A percentile compares a stretch with the other conserved stretches of the same genome.
Conservation (phyloP, 1,140 invertebrate genomes). For the Rhopalosiphum padi region DNA sequence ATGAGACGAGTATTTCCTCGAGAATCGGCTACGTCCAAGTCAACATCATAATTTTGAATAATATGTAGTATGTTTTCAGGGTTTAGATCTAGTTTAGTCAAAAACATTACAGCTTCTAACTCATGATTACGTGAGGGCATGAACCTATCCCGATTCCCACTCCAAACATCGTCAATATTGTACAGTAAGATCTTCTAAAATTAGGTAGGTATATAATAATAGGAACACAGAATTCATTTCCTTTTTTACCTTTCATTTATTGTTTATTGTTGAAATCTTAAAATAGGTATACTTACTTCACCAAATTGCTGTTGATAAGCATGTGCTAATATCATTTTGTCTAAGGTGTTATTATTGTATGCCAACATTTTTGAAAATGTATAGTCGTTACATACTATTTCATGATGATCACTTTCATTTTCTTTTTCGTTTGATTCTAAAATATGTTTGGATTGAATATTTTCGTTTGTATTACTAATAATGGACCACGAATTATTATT, state of each 20-base stretch:
- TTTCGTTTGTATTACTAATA: background rate
- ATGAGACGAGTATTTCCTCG: conserved; percentile 45
- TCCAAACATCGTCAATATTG: conserved; percentile 17
- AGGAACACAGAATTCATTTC: background rate
- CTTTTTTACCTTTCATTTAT: background rate
- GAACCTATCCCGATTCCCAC: background rate
- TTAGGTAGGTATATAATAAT: background rate
- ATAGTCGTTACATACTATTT: background rate
- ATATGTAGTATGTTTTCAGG: background rate
- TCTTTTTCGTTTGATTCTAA: background rate
- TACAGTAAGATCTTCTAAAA: background rate
- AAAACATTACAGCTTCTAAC: background rate
- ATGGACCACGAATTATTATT: background rate
- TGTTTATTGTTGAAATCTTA: background rate
- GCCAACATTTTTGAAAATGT: conserved; percentile 15
- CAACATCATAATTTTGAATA: background rate
- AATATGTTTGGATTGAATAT: background rate
- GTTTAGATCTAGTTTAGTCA: background rate
- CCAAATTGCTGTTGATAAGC: conserved; percentile 36
- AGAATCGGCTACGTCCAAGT: conserved; percentile 41
- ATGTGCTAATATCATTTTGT: conserved; percentile 47
- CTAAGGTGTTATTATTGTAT: conserved; percentile 48
- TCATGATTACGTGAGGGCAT: background rate
- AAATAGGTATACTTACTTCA: background rate
- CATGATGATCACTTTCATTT: background rate